Evolutionary conservation across 2,888 invertebrate genomes (phyloP).

Genomic region (Napeogenes inachia): DNA sequence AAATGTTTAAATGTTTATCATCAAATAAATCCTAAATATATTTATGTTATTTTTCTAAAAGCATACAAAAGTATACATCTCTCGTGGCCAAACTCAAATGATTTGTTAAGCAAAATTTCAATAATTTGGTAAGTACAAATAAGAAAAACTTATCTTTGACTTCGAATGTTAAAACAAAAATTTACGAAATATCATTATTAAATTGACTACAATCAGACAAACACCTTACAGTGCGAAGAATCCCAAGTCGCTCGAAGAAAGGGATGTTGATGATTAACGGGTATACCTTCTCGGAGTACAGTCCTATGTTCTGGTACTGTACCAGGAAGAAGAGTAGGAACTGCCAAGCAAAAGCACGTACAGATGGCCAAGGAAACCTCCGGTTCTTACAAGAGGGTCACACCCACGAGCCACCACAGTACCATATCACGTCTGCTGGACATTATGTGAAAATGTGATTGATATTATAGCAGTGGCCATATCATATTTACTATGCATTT

Average conservation of each 20-base stretch:
- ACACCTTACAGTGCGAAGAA: slow-evolving; percentile 37
- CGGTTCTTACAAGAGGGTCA: slow-evolving; percentile 38
- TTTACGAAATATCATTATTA: neutral
- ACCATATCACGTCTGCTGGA: slow-evolving; percentile 38
- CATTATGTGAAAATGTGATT: slow-evolving; percentile 36
- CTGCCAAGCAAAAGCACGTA: slow-evolving; percentile 44
- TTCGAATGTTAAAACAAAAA: neutral
- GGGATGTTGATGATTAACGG: slow-evolving; percentile 51
- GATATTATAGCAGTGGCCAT: no score
- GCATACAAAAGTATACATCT: no score
- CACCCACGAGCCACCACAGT: slow-evolving; percentile 43
- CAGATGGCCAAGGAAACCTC: slow-evolving; percentile 34
- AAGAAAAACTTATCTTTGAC: no score
- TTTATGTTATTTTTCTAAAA: no score
- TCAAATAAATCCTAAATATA: no score
- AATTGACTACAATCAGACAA: neutral
- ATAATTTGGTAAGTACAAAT: no score
- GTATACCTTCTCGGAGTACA: slow-evolving; percentile 48
- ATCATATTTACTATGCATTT: no score
- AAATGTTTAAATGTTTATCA: no score
- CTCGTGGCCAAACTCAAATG: no score
- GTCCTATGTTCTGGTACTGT: slow-evolving; percentile 49
- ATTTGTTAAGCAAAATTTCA: no score
- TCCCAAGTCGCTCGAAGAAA: slow-evolving; percentile 41
- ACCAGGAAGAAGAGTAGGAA: slow-evolving; percentile 42